Evolutionary conservation across 2,888 invertebrate genomes (phyloP).

Genomic region (Coleophora flavipennella): DNA sequence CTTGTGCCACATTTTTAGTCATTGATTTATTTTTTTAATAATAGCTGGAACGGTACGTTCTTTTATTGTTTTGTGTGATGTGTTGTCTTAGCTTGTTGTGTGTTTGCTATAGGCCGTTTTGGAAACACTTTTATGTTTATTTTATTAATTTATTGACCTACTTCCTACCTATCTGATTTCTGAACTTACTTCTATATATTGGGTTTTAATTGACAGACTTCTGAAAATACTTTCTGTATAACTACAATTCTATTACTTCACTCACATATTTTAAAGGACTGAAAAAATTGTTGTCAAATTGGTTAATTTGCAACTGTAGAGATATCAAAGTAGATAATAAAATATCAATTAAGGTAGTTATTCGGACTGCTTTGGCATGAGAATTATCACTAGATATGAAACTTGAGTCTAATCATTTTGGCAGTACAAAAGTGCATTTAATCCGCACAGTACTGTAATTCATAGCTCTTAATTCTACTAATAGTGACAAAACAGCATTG

Average conservation of each 20-base stretch:
- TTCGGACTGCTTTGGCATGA: conserved; percentile 49
- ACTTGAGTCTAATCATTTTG: conserved; percentile 23
- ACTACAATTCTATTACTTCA: background rate
- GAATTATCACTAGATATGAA: conserved; percentile 24
- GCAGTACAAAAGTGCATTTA: conserved; percentile 40
- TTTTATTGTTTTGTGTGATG: conserved; percentile 50
- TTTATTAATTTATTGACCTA: conserved; percentile 33
- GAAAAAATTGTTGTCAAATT: background rate
- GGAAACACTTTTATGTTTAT: conserved; percentile 53
- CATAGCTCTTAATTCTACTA: conserved; percentile 29
- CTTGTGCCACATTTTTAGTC: conserved; percentile 48
- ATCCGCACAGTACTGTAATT: conserved; percentile 38
- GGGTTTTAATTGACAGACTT: conserved; percentile 14
- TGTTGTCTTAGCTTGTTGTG: conserved; percentile 67
- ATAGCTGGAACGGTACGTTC: too few relatives aligned
- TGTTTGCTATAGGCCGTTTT: conserved; percentile 73
- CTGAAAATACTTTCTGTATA: background rate
- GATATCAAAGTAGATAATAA: conserved; percentile 4
- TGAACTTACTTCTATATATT: conserved; percentile 47
- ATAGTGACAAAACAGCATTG: conserved; percentile 12
- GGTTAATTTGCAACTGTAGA: conserved; percentile 6
- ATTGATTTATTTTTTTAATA: conserved; percentile 52
- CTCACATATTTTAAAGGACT: background rate
- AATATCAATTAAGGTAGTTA: conserved; percentile 3
- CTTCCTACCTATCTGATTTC: conserved; percentile 45